These are phyloP conservation scores for Xiphophorus hellerii DNA, from an alignment of 2,113 vertebrate species.

Conservation along the genomic window DNA sequence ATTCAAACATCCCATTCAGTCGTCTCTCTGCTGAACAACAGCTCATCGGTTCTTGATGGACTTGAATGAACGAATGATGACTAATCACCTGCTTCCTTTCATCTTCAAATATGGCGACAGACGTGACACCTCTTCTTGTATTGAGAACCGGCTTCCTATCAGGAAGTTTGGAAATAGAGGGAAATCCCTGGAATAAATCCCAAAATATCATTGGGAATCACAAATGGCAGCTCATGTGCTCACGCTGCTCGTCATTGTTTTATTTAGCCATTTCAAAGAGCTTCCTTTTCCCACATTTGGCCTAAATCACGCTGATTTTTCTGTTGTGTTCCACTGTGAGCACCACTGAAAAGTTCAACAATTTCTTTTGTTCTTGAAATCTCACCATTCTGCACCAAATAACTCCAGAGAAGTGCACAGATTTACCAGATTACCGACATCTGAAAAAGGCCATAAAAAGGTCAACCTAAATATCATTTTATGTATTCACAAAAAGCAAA, in stretches of 20 bases:
- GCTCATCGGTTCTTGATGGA: conserved; percentile 33
- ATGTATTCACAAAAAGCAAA: too few relatives aligned
- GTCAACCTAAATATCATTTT: too few relatives aligned
- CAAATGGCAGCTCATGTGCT: neutral
- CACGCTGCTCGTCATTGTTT: neutral
- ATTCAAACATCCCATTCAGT: conserved; percentile 25
- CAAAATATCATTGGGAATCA: conserved; percentile 4
- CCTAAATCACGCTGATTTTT: neutral
- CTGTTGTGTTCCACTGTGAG: neutral
- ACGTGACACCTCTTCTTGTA: neutral
- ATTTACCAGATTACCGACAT: too few relatives aligned
- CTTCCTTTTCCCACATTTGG: neutral
- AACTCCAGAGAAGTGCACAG: too few relatives aligned
- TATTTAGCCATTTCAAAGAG: neutral
- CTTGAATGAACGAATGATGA: conserved; percentile 7
- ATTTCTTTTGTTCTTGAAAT: too few relatives aligned
- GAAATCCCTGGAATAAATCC: neutral
- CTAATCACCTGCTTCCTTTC: neutral
- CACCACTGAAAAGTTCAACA: neutral
- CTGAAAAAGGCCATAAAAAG: too few relatives aligned
- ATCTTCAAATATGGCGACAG: conserved; percentile 8
- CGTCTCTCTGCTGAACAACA: conserved; percentile 11
- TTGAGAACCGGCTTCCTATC: neutral
- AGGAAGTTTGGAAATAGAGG: conserved; percentile 24
- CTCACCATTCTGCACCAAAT: too few relatives aligned